Base-by-base conservation (phyloP, 2,888 invertebrate genomes). In the Ophion obscuratus region DNA sequence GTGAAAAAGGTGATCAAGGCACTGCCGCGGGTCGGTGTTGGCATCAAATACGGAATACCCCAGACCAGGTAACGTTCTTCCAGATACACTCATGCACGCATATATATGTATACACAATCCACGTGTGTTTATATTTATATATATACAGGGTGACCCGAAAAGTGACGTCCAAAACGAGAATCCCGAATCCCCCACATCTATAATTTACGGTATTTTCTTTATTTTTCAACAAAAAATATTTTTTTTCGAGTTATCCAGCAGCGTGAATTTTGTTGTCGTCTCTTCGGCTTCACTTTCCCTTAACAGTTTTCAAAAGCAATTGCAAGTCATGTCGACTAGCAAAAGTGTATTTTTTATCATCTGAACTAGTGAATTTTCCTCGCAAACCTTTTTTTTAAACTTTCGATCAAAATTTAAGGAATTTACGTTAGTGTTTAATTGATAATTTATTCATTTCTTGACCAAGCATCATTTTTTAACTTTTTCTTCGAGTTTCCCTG, bases 1-100 rank as follows among this genome's bases (percentile, higher is more conserved):
- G 99, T 99, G 92, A 99, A 99, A 95, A 98, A 99, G 95, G 99
- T 99, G 90, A 99, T 99, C 95, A 99, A 99, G 94, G 98, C 98
- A 2, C 95, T 99, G 91, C 99, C 99, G 0, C 95, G 99, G 84
- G 99, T 99, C 87, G 99, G 99, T 11, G 99, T 99, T 74, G 99
- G 99, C 92, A 99, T 99, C 95, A 99, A 99, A 95, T 99, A 99
- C 94, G 99, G 99, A 91, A 98, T 99, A 92, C 98, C 99, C 77
- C 99, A 99, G 95, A 99, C 99, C 88, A 97, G 98, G 98, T 98
- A 94, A 95, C 95, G 87, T 53, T 68, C 86, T 83, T 44, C 79
- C 57, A 59, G 70, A 77, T 44, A 79, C 44, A 61, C n/a, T 20
- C 62, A 40, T 44, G 74, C 67, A 66, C n/a, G 3, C 17, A 20